Base-by-base conservation (phyloP, 2,113 vertebrate genomes). In the Triplophysa rosa region DNA sequence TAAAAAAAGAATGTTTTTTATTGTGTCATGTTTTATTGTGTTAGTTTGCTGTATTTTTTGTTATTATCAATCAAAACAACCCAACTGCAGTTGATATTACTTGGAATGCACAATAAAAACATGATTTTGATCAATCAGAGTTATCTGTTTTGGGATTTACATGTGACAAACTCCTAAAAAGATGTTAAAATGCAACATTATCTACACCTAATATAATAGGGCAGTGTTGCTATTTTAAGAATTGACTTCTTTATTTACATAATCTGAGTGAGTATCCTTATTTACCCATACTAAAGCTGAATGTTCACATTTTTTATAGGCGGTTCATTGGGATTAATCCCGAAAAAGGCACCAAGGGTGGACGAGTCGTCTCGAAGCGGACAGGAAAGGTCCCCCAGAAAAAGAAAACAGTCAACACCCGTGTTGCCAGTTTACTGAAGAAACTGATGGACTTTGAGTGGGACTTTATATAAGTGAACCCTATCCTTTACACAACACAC, bases 341-440 rank as follows among this genome's bases (percentile, higher is more conserved):
- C 4, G 29, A 65, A 37, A 65, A 65, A 19, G 63, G 63, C 63
- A 65, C 26, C 63, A 65, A 65, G 63, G 63, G 13, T 37, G 63
- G 63, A 65, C 13, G 12, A 17, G 26, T 65, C 29, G 0, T 17
- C 1, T 65, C 62, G 17, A 65, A 65, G 29, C 63, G 26, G 11
- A 65, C 13, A 17, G 63, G 63, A 14, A 65, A 65, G 63, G 63
- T 65, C 29, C 29, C 29, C 29, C 29, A 4, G 4, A 33, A 64
- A 13, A 64, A 64, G 14, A 29, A 33, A 11, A 10, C 24, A 29
- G 62, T 64, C 11, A 64, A 64, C 14, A 12, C 62, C 14, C 21
- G 21, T 2, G 62, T 64, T 19, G 12, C 63, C 63, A 65, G 29
- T 65, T 2, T 65, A 6, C 29, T 65, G 1, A 65, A 65, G 17